Conservation (phyloP, 2,113 vertebrate species). For the Xiphorhynchus elegans region DNA sequence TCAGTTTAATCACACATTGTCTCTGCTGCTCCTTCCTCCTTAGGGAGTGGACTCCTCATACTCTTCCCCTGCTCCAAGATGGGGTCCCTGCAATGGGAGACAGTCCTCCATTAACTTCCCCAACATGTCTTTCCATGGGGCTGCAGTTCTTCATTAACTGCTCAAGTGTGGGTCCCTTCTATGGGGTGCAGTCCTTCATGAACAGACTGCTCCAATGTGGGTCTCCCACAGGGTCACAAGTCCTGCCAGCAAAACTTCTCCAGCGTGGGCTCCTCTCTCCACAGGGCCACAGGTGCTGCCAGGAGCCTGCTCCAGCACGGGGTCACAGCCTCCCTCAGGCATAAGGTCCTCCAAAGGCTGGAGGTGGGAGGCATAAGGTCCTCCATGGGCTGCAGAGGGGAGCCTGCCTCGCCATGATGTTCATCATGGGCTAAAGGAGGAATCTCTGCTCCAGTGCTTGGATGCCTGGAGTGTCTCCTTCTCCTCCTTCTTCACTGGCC, state of each 20-base stretch:
- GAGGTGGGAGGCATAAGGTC: too few relatives aligned
- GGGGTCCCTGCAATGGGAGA: not conserved
- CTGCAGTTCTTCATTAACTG: not conserved
- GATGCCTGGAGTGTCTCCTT: not conserved
- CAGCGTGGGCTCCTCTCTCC: too few relatives aligned
- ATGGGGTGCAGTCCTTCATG: too few relatives aligned
- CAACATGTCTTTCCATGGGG: not conserved
- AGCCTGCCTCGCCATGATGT: not conserved
- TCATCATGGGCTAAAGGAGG: not conserved
- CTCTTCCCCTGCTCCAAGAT: not conserved
- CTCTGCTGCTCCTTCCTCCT: not conserved
- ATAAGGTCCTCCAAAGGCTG: accelerated
- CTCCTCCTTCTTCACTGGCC: not conserved
- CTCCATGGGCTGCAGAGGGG: not conserved
- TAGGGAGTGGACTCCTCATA: not conserved
- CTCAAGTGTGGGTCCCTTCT: not conserved
- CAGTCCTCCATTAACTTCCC: not conserved
- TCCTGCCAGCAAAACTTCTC: not conserved
- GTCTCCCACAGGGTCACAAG: not conserved
- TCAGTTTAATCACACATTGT: not conserved
- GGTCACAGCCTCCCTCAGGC: not conserved
- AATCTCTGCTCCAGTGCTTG: not conserved
- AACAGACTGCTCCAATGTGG: not conserved
- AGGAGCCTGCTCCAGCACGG: not conserved
- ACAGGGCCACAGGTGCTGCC: not conserved